Evolutionary conservation across 2,888 invertebrate species (phyloP).

Genomic region (Acronicta alni): DNA sequence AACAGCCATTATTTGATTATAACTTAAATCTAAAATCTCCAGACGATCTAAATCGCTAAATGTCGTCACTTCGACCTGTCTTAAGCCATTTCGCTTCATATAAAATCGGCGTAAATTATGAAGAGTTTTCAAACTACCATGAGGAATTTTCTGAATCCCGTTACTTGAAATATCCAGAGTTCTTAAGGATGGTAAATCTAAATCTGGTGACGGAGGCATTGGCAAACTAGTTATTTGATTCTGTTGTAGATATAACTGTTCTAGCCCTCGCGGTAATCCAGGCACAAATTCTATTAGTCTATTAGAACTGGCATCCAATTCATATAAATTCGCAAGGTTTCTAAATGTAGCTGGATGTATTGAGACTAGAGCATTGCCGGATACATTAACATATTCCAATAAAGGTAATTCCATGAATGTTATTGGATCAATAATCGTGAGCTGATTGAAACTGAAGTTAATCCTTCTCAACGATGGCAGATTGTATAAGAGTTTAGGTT

Average conservation of each 20-base stretch:
- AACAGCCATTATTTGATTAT: constrained; percentile 92
- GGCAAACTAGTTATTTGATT: constrained; percentile 93
- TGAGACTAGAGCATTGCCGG: constrained; percentile 92
- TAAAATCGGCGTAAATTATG: constrained; percentile 92
- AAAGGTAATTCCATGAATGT: constrained; percentile 92
- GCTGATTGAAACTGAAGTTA: constrained; percentile 93
- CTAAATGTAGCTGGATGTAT: constrained; percentile 94
- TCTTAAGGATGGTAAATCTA: constrained; percentile 92
- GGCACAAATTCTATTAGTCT: constrained; percentile 93
- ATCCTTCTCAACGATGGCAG: constrained; percentile 93
- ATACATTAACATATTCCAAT: constrained; percentile 94
- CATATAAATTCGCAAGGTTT: constrained; percentile 93
- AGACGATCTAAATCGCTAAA: constrained; percentile 92
- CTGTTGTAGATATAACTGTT: constrained; percentile 92
- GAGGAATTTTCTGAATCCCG: constrained; percentile 91
- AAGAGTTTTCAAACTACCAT: constrained; percentile 91
- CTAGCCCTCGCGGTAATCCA: constrained; percentile 93
- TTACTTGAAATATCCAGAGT: constrained; percentile 94
- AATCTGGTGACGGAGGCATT: constrained; percentile 90
- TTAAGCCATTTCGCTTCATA: constrained; percentile 92
- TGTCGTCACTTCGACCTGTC: constrained; percentile 91
- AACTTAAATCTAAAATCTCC: constrained; percentile 93
- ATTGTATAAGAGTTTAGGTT: constrained; percentile 92
- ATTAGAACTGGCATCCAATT: constrained; percentile 94
- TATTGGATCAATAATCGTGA: constrained; percentile 92